Evolutionary conservation across 2,888 invertebrate species (phyloP).

Genomic region (Neoascia interrupta): DNA sequence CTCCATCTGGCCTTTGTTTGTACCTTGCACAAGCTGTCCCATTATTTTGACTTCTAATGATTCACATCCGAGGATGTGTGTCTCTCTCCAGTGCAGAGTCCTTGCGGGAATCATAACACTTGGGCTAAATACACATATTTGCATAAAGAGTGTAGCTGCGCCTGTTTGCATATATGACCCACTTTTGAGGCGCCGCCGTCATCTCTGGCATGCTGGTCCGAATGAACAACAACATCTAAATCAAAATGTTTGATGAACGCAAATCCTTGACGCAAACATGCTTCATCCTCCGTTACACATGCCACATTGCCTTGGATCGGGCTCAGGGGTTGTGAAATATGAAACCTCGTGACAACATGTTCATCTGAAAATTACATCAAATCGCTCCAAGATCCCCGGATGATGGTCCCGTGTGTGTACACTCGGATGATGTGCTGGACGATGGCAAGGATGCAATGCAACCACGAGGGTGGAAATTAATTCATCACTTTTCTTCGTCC

Average conservation of each 20-base stretch:
- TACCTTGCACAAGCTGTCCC: constrained; percentile 47
- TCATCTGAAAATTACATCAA: constrained; percentile 69
- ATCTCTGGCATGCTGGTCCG: constrained; percentile 16
- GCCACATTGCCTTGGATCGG: constrained; percentile 8
- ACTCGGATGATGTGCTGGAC: constrained; percentile 44
- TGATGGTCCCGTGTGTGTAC: constrained; percentile 50
- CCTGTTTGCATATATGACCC: constrained; percentile 54
- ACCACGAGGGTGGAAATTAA: constrained; percentile 55
- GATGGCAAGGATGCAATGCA: constrained; percentile 29
- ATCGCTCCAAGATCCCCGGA: constrained; percentile 65
- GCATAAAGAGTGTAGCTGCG: no score
- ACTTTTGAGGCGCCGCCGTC: constrained; percentile 16
- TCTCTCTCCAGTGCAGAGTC: no score
- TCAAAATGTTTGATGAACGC: constrained; percentile 68
- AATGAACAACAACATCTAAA: constrained; percentile 65
- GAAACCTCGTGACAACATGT: constrained; percentile 69
- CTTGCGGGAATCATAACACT: constrained; percentile 54
- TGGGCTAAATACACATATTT: constrained; percentile 66
- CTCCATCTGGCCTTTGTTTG: constrained; percentile 50
- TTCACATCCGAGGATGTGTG: constrained; percentile 28
- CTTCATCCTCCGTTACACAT: constrained; percentile 33
- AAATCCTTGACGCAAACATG: constrained; percentile 67
- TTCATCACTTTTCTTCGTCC: constrained; percentile 65
- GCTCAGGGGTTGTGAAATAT: constrained; percentile 61
- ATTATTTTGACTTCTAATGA: constrained; percentile 61